A percentile compares a stretch with the other conserved stretches of the same genome.
Evolutionary conservation across 2,888 invertebrate species (phyloP).

Genomic region (Leptopilina drosophilae): DNA sequence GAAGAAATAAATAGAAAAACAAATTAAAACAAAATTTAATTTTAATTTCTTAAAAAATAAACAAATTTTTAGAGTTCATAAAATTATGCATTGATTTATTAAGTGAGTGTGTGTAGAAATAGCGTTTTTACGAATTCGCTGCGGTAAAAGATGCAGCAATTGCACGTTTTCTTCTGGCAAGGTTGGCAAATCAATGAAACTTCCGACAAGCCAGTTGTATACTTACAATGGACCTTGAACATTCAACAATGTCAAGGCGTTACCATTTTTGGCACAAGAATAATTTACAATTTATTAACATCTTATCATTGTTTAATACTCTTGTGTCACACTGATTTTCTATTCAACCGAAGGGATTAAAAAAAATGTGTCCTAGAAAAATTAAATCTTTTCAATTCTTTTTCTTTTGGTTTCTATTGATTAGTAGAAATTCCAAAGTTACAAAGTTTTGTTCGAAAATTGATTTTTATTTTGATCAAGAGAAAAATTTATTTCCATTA

Average conservation of each 20-base stretch:
- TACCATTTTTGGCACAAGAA: conserved; percentile 42
- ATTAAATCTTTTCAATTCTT: background rate
- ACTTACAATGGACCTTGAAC: conserved; percentile 29
- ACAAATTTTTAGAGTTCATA: background rate
- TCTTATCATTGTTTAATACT: conserved; percentile 16
- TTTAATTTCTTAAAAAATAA: background rate
- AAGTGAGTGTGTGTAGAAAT: no score
- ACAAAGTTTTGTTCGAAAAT: no score
- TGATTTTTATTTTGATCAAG: no score
- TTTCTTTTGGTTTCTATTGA: background rate
- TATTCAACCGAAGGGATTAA: background rate
- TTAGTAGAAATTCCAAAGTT: no score
- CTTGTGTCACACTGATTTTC: conserved; percentile 4
- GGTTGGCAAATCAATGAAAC: conserved; percentile 61
- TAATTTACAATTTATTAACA: conserved; percentile 34
- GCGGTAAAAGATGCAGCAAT: conserved; percentile 62
- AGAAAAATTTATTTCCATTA: no score
- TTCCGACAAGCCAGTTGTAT: conserved; percentile 41
- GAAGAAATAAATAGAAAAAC: background rate
- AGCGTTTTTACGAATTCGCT: conserved; percentile 51
- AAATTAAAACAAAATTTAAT: background rate
- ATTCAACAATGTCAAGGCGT: conserved; percentile 62
- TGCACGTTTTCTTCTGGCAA: conserved; percentile 51
- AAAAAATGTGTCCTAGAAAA: background rate
- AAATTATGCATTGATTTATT: conserved; percentile 13